A percentile compares a stretch with the other conserved stretches of the same genome.
Evolutionary conservation across 2,888 invertebrate species (phyloP).

Genomic region (Drosophila neoperkinsi): DNA sequence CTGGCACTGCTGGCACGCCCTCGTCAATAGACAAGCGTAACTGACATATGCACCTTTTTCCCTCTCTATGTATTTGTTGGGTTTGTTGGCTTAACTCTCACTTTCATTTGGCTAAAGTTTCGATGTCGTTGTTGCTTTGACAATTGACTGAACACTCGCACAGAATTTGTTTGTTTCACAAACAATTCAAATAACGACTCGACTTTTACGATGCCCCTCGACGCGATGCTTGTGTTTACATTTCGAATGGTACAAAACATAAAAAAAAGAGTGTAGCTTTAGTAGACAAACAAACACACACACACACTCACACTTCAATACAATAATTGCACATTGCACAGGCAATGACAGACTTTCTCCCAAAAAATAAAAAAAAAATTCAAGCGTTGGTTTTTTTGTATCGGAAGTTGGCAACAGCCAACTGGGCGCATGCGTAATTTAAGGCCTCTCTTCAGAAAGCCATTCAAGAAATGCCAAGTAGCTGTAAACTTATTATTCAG

Average conservation of each 20-base stretch:
- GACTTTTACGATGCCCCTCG: conserved; percentile 29
- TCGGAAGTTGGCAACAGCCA: conserved; percentile 68
- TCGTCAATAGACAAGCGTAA: conserved; percentile 60
- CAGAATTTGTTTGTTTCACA: conserved; percentile 73
- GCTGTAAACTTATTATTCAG: background rate
- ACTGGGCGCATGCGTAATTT: conserved; percentile 71
- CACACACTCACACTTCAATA: conserved; percentile 16
- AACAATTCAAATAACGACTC: conserved; percentile 63
- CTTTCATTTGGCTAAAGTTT: conserved; percentile 64
- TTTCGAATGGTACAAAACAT: conserved; percentile 51
- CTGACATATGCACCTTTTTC: conserved; percentile 64
- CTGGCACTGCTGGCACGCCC: conserved; percentile 58
- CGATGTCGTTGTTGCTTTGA: conserved; percentile 41
- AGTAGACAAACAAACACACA: conserved; percentile 21
- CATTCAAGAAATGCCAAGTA: conserved; percentile 5
- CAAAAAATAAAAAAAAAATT: conserved; percentile 36
- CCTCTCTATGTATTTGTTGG: conserved; percentile 9
- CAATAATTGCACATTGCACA: conserved; percentile 60
- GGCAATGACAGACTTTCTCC: conserved; percentile 68
- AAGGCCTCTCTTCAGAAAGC: conserved; percentile 21
- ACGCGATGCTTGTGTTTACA: conserved; percentile 53
- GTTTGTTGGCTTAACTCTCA: conserved; percentile 63
- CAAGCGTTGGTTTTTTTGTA: conserved; percentile 11
- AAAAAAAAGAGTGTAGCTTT: conserved; percentile 10
- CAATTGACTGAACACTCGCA: conserved; percentile 66